Conservation (phyloP, 92 coral and sea anemone species). For the Pocillopora meandrina region DNA sequence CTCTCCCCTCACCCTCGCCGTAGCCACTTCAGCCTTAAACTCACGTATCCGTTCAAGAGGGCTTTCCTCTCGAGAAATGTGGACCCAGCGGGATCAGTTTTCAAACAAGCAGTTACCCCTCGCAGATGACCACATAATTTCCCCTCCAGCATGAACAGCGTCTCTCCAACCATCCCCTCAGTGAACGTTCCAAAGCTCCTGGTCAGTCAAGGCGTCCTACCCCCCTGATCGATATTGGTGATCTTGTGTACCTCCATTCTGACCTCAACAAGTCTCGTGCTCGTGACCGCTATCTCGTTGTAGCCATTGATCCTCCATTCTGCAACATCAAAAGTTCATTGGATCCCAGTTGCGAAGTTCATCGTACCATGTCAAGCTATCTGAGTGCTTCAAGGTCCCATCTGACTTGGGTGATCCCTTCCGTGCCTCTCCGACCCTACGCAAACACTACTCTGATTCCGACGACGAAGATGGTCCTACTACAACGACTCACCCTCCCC, state of each 20-base stretch:
- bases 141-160: slow-evolving; percentile 50
- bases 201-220: background rate
- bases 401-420: slow-evolving; percentile 9
- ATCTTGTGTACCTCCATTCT: slow-evolving; percentile 45
- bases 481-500: too few relatives aligned
- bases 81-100: slow-evolving; percentile 69
- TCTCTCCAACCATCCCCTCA: slow-evolving; percentile 57
- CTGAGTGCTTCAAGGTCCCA: slow-evolving; percentile 20
- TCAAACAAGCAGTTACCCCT: slow-evolving; percentile 49
- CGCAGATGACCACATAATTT: slow-evolving; percentile 21
- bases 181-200: slow-evolving; percentile 66
- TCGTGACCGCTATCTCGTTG: slow-evolving; percentile 55
- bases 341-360: slow-evolving; percentile 45
- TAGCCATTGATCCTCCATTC: slow-evolving; percentile 40
- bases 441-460: too few relatives aligned
- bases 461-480: too few relatives aligned
- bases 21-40: slow-evolving; percentile 60
- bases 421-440: background rate
- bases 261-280: slow-evolving; percentile 59
- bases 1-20: slow-evolving; percentile 40
- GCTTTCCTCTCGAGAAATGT: slow-evolving; percentile 63
- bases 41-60: slow-evolving; percentile 49
- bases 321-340: slow-evolving; percentile 44
- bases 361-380: slow-evolving; percentile 19
- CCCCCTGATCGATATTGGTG: slow-evolving; percentile 31